Evolutionary conservation across 30 jellyfish, hydroid and myxozoan genomes (phyloP).

Genomic region (Pseudorhiza aurosa): DNA sequence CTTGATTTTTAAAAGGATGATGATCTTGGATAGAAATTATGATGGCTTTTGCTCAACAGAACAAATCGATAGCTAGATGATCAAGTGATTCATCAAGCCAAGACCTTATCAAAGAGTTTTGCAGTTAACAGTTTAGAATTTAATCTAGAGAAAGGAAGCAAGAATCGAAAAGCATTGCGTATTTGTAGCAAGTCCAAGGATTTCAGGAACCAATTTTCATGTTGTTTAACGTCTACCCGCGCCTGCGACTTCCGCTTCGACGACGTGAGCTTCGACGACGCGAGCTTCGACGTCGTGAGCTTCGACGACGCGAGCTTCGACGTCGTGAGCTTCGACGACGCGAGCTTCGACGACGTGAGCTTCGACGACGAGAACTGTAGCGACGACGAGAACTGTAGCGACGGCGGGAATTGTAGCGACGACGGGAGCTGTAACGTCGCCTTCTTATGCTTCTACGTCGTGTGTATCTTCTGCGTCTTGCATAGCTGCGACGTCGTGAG

Average conservation of each 20-base stretch:
- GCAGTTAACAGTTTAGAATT: too few relatives aligned
- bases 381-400: background rate
- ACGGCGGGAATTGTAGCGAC: background rate
- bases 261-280: constrained; percentile 17
- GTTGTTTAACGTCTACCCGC: background rate
- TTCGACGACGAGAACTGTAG: background rate
- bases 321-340: background rate
- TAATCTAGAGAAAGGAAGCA: too few relatives aligned
- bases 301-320: constrained; percentile 3
- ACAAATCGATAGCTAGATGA: too few relatives aligned
- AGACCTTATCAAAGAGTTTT: too few relatives aligned
- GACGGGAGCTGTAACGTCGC: constrained; percentile 1
- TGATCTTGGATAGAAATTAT: too few relatives aligned
- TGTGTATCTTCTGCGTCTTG: constrained; percentile 2
- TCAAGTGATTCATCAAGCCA: too few relatives aligned
- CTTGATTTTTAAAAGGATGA: too few relatives aligned
- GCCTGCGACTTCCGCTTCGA: constrained; percentile 2
- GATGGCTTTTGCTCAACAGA: too few relatives aligned
- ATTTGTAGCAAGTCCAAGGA: too few relatives aligned
- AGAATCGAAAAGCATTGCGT: too few relatives aligned
- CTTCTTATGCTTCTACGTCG: constrained; percentile 5
- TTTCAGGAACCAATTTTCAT: too few relatives aligned
- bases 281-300: constrained; percentile 8
- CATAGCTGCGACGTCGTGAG: constrained; percentile 1
- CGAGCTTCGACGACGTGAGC: constrained; percentile 10